Evolutionary conservation across 2,797 vertebrate genomes (phyloP).

Genomic region (Halcyon leucocephala): DNA sequence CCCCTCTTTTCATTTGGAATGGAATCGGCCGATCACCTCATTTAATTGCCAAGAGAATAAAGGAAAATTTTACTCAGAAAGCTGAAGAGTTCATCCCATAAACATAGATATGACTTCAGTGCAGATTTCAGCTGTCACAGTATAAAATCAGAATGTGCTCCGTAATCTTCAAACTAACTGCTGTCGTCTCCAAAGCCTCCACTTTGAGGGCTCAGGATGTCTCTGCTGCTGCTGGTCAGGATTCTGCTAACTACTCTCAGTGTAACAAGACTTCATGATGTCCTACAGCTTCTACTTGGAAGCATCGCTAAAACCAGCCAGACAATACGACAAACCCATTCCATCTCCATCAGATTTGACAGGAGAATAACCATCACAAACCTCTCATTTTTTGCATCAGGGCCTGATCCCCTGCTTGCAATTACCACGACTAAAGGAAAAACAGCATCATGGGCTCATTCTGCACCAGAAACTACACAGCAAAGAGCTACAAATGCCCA

Average conservation of each 20-base stretch:
- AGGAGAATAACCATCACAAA: not conserved
- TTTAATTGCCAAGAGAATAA: not conserved
- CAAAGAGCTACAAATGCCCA: not conserved
- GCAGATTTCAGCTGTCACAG: not conserved
- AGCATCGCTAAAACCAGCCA: not conserved
- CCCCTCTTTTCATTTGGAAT: not conserved
- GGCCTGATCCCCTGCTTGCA: not conserved
- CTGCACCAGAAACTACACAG: not conserved
- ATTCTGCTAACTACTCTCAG: not conserved
- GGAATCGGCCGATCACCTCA: not conserved
- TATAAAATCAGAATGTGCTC: not conserved
- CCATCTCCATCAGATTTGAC: not conserved
- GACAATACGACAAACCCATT: not conserved
- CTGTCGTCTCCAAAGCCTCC: constrained; percentile 8
- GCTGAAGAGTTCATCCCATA: not conserved
- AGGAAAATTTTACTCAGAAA: constrained; percentile 21
- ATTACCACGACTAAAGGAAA: not conserved
- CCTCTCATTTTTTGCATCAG: not conserved
- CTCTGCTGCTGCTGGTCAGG: not conserved
- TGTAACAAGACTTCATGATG: not conserved
- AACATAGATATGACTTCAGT: not conserved
- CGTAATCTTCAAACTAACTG: not conserved
- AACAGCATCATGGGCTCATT: not conserved
- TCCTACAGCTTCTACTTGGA: not conserved
- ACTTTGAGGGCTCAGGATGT: not conserved